These are phyloP conservation scores for Spermophilus dauricus DNA, from an alignment of 2,113 vertebrate genomes.

Conservation along the genomic window DNA sequence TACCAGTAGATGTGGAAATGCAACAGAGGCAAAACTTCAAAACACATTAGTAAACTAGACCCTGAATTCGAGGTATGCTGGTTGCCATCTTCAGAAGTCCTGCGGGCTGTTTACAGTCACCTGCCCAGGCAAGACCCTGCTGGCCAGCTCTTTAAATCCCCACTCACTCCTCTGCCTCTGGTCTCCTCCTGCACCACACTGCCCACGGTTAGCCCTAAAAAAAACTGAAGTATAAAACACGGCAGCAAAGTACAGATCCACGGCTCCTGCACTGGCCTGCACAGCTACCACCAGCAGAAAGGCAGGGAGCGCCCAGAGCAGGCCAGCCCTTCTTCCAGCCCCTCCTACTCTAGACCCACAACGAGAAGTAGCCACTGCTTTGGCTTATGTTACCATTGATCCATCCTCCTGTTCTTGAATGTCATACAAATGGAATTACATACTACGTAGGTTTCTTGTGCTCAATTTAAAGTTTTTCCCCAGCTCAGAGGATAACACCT, in stretches of 20 bases:
- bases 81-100: background rate
- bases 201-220: background rate
- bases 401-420: background rate
- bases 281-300: background rate
- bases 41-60: background rate
- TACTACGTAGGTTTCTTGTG: background rate
- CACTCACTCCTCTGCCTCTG: background rate
- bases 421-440: background rate
- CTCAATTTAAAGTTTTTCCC: background rate
- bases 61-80: too few species aligned
- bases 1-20: background rate
- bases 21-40: background rate
- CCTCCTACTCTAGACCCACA: too few species aligned
- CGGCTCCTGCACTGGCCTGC: background rate
- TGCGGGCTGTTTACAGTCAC: background rate
- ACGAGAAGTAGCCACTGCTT: background rate
- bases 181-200: background rate
- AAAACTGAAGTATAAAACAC: background rate
- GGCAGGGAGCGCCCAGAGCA: too few species aligned
- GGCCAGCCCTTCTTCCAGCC: accelerated
- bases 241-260: too few species aligned
- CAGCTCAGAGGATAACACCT: background rate
- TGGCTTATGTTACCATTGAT: background rate
- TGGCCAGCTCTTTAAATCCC: background rate
- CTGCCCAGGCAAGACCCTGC: background rate